Conservation (phyloP, 2,888 invertebrate species). For the Phyllotreta striolata region DNA sequence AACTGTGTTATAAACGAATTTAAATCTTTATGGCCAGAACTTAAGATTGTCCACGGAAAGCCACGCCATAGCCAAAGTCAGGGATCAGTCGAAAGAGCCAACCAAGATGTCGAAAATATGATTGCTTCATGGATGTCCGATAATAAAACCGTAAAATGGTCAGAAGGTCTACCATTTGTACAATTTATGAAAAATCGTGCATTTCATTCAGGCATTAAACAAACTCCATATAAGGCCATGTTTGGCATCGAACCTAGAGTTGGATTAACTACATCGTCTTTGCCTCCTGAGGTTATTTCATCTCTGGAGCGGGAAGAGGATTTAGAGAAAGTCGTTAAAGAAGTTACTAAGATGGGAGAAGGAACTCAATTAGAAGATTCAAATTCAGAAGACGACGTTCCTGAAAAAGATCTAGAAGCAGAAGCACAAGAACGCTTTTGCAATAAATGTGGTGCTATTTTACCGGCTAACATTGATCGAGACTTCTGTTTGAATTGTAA, state of each 20-base stretch:
- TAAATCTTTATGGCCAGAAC: conserved; percentile 26
- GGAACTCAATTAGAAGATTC: conserved; percentile 7
- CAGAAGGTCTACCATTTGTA: conserved; percentile 13
- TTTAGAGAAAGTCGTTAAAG: conserved; percentile 10
- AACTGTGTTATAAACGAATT: conserved; percentile 1
- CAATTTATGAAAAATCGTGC: conserved; percentile 18
- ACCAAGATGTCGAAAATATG: conserved; percentile 28
- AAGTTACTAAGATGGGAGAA: too few species aligned
- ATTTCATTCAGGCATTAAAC: background rate
- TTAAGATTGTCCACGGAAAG: conserved; percentile 38
- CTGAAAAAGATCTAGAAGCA: too few species aligned
- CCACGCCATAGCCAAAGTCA: conserved; percentile 35
- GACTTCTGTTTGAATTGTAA: too few species aligned
- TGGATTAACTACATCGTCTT: conserved; percentile 35
- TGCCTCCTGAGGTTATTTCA: conserved; percentile 35
- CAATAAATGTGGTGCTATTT: conserved; percentile 1
- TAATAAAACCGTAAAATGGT: conserved; percentile 14
- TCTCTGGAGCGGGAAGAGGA: conserved; percentile 36
- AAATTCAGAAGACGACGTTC: conserved; percentile 2
- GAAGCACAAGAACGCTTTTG: conserved; percentile 1
- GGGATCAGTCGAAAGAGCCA: conserved; percentile 22
- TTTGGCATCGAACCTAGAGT: conserved; percentile 42
- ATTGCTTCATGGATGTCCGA: background rate
- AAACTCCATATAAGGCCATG: conserved; percentile 49
- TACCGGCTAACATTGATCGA: too few species aligned